Evolutionary conservation across 1,140 invertebrate genomes (phyloP).

Genomic region (Euborellia annulipes): DNA sequence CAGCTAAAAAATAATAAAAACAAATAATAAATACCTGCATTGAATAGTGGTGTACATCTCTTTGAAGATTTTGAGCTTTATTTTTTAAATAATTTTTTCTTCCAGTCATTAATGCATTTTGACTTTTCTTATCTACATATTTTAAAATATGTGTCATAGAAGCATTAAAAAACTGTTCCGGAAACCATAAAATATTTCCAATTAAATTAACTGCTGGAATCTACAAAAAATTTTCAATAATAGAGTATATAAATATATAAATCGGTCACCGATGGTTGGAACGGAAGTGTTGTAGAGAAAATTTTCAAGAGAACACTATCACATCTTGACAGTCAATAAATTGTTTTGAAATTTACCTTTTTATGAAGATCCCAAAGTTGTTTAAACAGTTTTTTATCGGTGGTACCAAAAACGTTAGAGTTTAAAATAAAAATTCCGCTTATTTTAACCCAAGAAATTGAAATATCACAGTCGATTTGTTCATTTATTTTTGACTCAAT

Average conservation of each 20-base stretch:
- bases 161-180: slow-evolving; percentile 53
- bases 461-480: slow-evolving; percentile 35
- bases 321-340: too few relatives aligned
- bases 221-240: slow-evolving; percentile 30
- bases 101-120: slow-evolving; percentile 32
- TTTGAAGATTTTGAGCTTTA: slow-evolving; percentile 38
- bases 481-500: slow-evolving; percentile 34
- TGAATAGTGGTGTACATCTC: slow-evolving; percentile 36
- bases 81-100: slow-evolving; percentile 38
- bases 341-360: slow-evolving; percentile 35
- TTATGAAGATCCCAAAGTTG: slow-evolving; percentile 53
- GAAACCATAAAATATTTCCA: slow-evolving; percentile 64
- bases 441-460: slow-evolving; percentile 47
- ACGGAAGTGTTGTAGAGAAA: too few relatives aligned
- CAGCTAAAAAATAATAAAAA: too few relatives aligned
- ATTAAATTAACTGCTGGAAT: slow-evolving; percentile 54
- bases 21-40: slow-evolving; percentile 26
- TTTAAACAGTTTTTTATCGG: slow-evolving; percentile 64
- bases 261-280: too few relatives aligned
- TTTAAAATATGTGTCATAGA: slow-evolving; percentile 40
- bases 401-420: slow-evolving; percentile 54
- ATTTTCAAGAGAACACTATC: too few relatives aligned
- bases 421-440: slow-evolving; percentile 56
- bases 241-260: too few relatives aligned
- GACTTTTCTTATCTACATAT: slow-evolving; percentile 41